These are phyloP conservation scores for Pachypanchax playfairii DNA, from an alignment of 2,113 vertebrate species.

Conservation along the genomic window DNA sequence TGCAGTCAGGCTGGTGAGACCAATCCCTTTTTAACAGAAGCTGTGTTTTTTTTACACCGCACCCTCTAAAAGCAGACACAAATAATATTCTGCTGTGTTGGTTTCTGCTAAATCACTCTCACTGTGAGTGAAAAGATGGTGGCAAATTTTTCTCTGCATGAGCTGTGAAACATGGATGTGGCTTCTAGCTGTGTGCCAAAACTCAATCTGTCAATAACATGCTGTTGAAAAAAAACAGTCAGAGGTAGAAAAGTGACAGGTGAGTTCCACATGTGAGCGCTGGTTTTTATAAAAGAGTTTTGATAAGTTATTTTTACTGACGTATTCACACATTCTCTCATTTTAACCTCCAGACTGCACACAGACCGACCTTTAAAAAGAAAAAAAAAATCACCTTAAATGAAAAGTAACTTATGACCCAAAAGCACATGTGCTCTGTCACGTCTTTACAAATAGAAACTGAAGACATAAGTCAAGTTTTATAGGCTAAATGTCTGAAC, in stretches of 20 bases:
- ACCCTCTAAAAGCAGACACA: neutral
- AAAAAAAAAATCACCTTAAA: constrained; percentile 14
- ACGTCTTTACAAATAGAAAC: neutral
- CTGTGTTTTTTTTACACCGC: neutral
- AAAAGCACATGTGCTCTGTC: neutral
- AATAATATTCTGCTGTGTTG: constrained; percentile 1
- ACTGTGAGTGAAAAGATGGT: constrained; percentile 12
- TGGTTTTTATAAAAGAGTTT: constrained; percentile 25
- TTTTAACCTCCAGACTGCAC: neutral
- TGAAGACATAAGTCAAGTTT: neutral
- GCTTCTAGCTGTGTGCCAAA: constrained; percentile 26
- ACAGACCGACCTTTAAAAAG: too few relatives aligned
- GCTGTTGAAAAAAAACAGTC: constrained; percentile 4
- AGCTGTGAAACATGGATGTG: constrained; percentile 53
- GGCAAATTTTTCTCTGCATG: constrained; percentile 47
- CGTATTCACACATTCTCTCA: constrained; percentile 1
- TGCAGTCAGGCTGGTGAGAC: neutral
- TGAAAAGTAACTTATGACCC: constrained; percentile 4
- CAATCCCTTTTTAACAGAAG: neutral
- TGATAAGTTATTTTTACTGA: neutral
- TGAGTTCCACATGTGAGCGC: constrained; percentile 15
- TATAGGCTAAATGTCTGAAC: neutral
- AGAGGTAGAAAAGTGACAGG: neutral
- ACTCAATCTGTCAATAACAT: constrained; percentile 20
- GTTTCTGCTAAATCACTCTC: constrained; percentile 10